Conservation (phyloP, 2,113 vertebrate species). For the Picathartes gymnocephalus region DNA sequence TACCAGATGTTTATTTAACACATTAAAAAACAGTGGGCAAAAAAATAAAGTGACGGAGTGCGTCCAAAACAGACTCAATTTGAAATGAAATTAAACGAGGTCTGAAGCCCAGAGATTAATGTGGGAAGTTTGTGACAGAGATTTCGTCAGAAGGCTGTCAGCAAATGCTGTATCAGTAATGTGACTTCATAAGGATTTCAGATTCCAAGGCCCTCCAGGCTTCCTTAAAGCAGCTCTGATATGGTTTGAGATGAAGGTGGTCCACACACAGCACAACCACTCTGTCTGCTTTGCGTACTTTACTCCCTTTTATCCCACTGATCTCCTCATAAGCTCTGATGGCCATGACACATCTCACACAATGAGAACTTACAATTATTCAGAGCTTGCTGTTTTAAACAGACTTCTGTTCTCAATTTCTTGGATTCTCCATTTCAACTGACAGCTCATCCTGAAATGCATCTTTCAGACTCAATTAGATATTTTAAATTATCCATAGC, state of each 20-base stretch:
- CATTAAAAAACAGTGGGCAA: background rate
- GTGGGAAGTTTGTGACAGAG: background rate
- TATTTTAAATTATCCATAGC: background rate
- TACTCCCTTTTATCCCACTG: background rate
- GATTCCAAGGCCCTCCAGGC: background rate
- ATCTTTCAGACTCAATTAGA: background rate
- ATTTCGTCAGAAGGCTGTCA: background rate
- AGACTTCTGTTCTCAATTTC: background rate
- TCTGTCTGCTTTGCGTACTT: background rate
- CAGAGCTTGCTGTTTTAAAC: background rate
- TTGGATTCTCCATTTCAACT: background rate
- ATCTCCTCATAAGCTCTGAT: background rate
- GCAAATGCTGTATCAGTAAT: background rate
- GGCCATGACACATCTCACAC: background rate
- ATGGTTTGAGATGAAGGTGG: background rate
- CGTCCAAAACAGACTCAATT: background rate
- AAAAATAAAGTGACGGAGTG: fast-evolving
- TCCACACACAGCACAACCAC: background rate
- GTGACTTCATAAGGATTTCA: background rate
- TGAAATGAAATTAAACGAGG: background rate
- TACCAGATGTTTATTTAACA: background rate
- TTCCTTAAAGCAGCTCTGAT: background rate
- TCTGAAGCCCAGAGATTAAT: background rate
- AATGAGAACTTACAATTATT: background rate
- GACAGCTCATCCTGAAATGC: background rate